Conservation (phyloP, 2,797 vertebrate genomes). For the Rhinophrynus dorsalis region DNA sequence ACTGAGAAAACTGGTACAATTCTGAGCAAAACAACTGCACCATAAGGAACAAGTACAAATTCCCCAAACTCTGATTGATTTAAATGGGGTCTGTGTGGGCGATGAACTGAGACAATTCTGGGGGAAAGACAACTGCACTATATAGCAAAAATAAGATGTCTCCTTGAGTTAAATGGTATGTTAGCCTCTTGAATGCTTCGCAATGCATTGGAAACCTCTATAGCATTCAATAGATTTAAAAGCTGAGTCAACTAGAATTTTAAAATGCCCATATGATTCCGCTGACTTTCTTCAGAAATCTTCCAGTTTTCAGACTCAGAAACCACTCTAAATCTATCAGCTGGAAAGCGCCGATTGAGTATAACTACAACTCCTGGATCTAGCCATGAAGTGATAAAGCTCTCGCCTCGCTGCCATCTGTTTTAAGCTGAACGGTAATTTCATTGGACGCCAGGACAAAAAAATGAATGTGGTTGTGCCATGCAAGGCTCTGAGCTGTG, state of each 20-base stretch:
- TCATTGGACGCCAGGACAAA: constrained; percentile 63
- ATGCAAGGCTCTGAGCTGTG: constrained; percentile 63
- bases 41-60: too few relatives aligned
- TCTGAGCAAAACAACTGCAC: too few relatives aligned
- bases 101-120: too few relatives aligned
- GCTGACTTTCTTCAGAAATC: background rate
- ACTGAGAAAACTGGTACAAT: too few relatives aligned
- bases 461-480: constrained; percentile 64
- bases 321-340: constrained; percentile 22
- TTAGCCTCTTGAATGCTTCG: too few relatives aligned
- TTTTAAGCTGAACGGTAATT: constrained; percentile 59
- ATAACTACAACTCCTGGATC: background rate
- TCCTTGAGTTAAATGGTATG: too few relatives aligned
- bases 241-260: background rate
- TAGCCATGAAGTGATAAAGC: constrained; percentile 56
- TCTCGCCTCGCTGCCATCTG: constrained; percentile 49
- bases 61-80: too few relatives aligned
- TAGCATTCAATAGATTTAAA: too few relatives aligned
- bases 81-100: too few relatives aligned
- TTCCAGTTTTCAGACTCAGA: background rate
- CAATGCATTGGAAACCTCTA: too few relatives aligned
- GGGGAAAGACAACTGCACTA: too few relatives aligned
- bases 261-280: background rate
- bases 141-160: too few relatives aligned
- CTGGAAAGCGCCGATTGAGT: constrained; percentile 29